These are phyloP conservation scores for Carassius carassius DNA, from an alignment of 2,113 vertebrate genomes.

Conservation along the genomic window DNA sequence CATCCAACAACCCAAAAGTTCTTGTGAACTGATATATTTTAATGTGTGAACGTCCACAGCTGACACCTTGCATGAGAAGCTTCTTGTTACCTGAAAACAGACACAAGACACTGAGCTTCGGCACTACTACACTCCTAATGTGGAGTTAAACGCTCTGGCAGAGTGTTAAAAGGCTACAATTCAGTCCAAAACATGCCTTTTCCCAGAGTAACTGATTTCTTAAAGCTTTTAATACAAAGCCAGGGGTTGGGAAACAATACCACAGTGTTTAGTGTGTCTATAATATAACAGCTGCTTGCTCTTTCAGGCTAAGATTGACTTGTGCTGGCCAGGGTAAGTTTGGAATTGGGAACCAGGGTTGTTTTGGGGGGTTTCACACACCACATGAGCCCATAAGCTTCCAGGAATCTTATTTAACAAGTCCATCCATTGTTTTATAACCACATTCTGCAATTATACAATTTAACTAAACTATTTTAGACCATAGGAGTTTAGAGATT, in stretches of 20 bases:
- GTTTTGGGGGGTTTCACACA: slow-evolving; percentile 1
- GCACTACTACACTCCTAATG: neutral
- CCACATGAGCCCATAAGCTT: slow-evolving; percentile 46
- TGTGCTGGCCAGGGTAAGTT: slow-evolving; percentile 3
- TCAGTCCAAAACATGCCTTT: slow-evolving; percentile 16
- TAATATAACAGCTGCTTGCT: slow-evolving; percentile 40
- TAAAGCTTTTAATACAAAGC: slow-evolving; percentile 34
- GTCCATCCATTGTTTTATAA: slow-evolving; percentile 50
- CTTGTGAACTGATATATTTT: neutral
- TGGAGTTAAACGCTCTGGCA: neutral
- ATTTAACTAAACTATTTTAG: slow-evolving; percentile 38
- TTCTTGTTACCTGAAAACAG: slow-evolving; percentile 16
- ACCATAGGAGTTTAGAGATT: neutral
- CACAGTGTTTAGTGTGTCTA: slow-evolving; percentile 28
- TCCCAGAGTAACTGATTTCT: slow-evolving; percentile 37
- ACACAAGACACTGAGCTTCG: neutral
- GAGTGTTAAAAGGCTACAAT: slow-evolving; percentile 12
- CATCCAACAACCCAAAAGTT: neutral
- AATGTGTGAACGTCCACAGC: neutral
- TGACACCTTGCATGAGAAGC: slow-evolving; percentile 4
- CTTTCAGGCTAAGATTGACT: slow-evolving; percentile 13
- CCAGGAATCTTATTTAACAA: slow-evolving; percentile 51
- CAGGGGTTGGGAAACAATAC: slow-evolving; percentile 40
- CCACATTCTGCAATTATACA: slow-evolving; percentile 33
- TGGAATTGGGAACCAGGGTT: neutral